Evolutionary conservation across 2,113 vertebrate genomes (phyloP).

Genomic region (Nerophis ophidion): DNA sequence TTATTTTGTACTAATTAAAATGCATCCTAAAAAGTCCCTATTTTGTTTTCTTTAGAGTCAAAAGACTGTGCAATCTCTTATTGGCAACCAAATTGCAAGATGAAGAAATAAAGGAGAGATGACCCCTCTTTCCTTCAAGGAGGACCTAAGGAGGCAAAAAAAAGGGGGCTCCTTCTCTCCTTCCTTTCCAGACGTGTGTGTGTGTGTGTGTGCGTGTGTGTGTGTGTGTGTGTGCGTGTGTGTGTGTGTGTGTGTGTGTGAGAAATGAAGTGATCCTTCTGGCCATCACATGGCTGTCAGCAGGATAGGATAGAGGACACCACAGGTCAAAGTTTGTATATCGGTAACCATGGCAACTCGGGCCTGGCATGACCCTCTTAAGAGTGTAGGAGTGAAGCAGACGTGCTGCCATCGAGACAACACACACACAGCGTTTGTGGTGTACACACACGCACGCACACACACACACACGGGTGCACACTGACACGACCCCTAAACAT

Average conservation of each 20-base stretch:
- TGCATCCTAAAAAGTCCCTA: constrained; percentile 79
- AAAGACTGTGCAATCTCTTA: constrained; percentile 99
- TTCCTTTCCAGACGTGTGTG: constrained; percentile 62
- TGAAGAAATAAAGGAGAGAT: constrained; percentile 75
- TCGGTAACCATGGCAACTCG: constrained; percentile 67
- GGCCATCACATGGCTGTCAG: constrained; percentile 73
- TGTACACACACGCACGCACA: constrained; percentile 20
- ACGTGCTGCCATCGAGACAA: constrained; percentile 61
- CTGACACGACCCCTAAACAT: constrained; percentile 57
- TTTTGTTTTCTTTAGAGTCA: constrained; percentile 97
- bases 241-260: constrained; percentile 51
- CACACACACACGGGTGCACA: constrained; percentile 42
- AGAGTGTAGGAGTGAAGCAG: constrained; percentile 65
- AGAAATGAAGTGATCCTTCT: constrained; percentile 63
- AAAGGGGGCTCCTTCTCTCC: constrained; percentile 50
- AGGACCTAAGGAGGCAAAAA: constrained; percentile 54
- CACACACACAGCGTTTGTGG: constrained; percentile 25
- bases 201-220: constrained; percentile 9
- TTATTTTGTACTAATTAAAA: constrained; percentile 80
- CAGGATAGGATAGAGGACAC: constrained; percentile 64
- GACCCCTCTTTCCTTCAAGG: constrained; percentile 61
- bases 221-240: not conserved
- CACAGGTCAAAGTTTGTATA: constrained; percentile 65
- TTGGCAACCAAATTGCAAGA: constrained; percentile 98
- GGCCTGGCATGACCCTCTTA: constrained; percentile 59